Percentiles rank a stretch among this genome's conserved stretches.
These are phyloP conservation scores for Opisthograptis luteolata DNA, from an alignment of 2,888 invertebrate genomes.

Conservation along the genomic window DNA sequence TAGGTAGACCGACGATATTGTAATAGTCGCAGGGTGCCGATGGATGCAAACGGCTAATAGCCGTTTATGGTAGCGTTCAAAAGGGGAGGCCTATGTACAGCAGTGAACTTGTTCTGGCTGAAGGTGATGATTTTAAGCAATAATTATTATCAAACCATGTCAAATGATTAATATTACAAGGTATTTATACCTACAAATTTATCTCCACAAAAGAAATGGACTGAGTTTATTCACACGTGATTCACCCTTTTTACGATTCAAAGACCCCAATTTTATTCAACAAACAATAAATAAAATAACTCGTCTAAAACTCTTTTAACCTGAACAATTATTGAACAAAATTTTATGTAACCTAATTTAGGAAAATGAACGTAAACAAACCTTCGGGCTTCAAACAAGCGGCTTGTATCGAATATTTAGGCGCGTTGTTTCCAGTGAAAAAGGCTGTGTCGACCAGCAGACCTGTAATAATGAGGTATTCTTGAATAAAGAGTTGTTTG, in stretches of 20 bases:
- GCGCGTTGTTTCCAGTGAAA: conserved; percentile 87
- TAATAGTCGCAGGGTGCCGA: no score
- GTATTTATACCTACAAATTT: no score
- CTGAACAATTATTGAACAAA: neutral
- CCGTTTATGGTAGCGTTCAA: no score
- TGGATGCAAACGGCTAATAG: no score
- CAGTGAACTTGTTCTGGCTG: no score
- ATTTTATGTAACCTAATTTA: neutral
- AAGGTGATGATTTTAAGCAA: no score
- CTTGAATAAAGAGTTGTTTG: neutral
- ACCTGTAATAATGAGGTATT: conserved; percentile 53
- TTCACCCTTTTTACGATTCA: neutral
- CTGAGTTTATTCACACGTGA: neutral
- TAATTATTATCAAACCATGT: no score
- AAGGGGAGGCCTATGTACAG: no score
- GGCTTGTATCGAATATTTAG: conserved; percentile 86
- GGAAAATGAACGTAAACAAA: conserved; percentile 43
- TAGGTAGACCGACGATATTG: no score
- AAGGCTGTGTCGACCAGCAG: conserved; percentile 85
- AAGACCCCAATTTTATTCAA: neutral
- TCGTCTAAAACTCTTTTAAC: neutral
- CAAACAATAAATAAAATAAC: neutral
- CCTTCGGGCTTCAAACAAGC: conserved; percentile 79
- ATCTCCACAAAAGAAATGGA: neutral
- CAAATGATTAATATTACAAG: no score